These are phyloP conservation scores for Zapus hudsonius DNA, from an alignment of 2,113 vertebrate genomes.

Conservation along the genomic window DNA sequence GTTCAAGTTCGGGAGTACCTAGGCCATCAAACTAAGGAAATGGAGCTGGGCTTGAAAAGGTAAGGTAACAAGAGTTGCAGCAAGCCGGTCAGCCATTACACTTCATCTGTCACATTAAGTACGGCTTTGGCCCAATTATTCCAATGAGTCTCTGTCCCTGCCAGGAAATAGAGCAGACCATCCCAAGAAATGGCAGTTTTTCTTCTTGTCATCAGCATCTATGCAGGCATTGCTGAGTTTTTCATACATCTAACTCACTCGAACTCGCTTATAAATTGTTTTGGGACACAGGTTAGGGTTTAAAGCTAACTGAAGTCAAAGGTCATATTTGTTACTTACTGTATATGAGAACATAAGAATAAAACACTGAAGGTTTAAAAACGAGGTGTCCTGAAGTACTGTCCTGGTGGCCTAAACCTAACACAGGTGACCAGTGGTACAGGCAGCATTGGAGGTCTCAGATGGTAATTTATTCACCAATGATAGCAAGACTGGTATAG, in stretches of 20 bases:
- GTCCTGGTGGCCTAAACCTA: not conserved
- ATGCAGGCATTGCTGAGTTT: not conserved
- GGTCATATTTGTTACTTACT: not conserved
- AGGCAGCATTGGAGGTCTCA: not conserved
- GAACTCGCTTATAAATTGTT: not conserved
- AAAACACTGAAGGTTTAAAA: not conserved
- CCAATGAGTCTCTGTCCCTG: not conserved
- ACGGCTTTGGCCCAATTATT: not conserved
- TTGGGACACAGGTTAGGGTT: not conserved
- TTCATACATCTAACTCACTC: not conserved
- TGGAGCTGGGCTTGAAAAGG: not conserved
- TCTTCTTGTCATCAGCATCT: not conserved
- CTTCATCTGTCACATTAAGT: not conserved
- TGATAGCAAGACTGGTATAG: rapidly evolving
- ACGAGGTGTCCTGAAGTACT: not conserved
- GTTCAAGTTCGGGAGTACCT: not conserved
- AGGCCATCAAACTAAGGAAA: not conserved
- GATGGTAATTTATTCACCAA: not conserved
- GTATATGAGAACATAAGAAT: not conserved
- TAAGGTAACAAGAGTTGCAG: too few relatives aligned
- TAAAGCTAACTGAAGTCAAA: not conserved
- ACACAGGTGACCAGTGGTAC: not conserved
- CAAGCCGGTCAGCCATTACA: not conserved
- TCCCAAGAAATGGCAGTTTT: not conserved
- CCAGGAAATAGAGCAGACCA: not conserved